A percentile compares a stretch with the other conserved stretches of the same genome.
Evolutionary conservation across 2,797 vertebrate genomes (phyloP).

Genomic region (Jordanella pulchra): DNA sequence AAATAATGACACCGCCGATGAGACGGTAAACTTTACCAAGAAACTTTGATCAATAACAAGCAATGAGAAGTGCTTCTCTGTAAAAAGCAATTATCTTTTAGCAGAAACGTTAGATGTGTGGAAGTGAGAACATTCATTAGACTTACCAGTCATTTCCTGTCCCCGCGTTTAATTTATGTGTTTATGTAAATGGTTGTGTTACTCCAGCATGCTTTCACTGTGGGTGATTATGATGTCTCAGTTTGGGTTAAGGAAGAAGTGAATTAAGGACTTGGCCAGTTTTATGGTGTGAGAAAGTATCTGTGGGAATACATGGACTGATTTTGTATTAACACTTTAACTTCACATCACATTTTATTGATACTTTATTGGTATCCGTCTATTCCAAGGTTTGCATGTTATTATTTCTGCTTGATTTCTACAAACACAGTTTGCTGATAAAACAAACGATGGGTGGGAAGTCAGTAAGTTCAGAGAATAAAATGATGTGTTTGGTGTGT

Average conservation of each 20-base stretch:
- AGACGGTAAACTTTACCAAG: background rate
- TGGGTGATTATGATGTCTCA: background rate
- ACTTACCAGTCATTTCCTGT: background rate
- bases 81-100: slow-evolving; percentile 3
- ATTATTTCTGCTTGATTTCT: background rate
- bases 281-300: background rate
- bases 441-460: background rate
- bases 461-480: no score
- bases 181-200: background rate
- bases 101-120: background rate
- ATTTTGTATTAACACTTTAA: background rate
- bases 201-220: background rate
- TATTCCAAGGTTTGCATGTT: background rate
- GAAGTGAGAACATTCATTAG: background rate
- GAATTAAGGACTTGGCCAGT: background rate
- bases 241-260: background rate
- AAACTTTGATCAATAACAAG: slow-evolving; percentile 1
- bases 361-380: background rate
- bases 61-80: background rate
- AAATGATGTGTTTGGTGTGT: no score
- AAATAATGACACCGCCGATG: background rate
- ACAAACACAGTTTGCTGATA: background rate
- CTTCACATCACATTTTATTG: background rate
- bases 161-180: background rate
- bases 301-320: background rate